Percentiles rank a stretch among this genome's conserved stretches.
phyloP scores from a whole-genome alignment of 35 echinoderm and acorn worm genomes.

The Stichopus chloronotus region DNA sequence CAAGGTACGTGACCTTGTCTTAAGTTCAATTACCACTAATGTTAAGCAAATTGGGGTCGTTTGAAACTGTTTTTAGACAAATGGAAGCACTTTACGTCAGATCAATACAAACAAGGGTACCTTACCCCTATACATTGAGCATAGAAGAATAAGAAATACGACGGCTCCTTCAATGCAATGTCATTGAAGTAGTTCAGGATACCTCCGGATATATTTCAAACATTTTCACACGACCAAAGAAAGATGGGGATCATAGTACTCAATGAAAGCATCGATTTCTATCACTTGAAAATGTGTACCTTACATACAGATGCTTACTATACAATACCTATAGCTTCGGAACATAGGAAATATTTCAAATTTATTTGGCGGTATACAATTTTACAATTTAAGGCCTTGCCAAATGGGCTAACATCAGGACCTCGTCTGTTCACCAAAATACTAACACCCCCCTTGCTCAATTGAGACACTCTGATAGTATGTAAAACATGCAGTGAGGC shows the following conservation, averaged over 20 bases:
- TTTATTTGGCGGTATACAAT: slow-evolving; percentile 43
- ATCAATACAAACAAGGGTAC: too few species aligned
- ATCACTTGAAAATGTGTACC: slow-evolving; percentile 73
- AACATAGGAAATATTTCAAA: slow-evolving; percentile 56
- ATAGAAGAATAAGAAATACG: too few species aligned
- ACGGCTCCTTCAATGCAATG: too few species aligned
- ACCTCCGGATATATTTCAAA: too few species aligned
- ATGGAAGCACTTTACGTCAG: too few species aligned
- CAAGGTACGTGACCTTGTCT: slow-evolving; percentile 17
- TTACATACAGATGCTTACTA: slow-evolving; percentile 60
- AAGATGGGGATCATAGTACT: slow-evolving; percentile 43
- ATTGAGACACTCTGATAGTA: too few species aligned
- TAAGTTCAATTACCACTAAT: background rate
- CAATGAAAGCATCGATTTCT: slow-evolving; percentile 54
- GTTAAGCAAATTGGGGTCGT: background rate
- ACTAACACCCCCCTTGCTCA: slow-evolving; percentile 48
- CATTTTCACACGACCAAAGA: too few species aligned
- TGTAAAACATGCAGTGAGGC: too few species aligned
- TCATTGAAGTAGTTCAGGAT: too few species aligned
- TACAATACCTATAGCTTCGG: slow-evolving; percentile 24
- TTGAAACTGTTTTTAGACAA: background rate
- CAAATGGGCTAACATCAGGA: slow-evolving; percentile 47
- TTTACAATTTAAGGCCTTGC: slow-evolving; percentile 56
- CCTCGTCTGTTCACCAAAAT: slow-evolving; percentile 66
- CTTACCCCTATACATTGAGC: too few species aligned